phyloP scores from a whole-genome alignment of 2,113 vertebrate genomes.

The Pampusana beccarii region DNA sequence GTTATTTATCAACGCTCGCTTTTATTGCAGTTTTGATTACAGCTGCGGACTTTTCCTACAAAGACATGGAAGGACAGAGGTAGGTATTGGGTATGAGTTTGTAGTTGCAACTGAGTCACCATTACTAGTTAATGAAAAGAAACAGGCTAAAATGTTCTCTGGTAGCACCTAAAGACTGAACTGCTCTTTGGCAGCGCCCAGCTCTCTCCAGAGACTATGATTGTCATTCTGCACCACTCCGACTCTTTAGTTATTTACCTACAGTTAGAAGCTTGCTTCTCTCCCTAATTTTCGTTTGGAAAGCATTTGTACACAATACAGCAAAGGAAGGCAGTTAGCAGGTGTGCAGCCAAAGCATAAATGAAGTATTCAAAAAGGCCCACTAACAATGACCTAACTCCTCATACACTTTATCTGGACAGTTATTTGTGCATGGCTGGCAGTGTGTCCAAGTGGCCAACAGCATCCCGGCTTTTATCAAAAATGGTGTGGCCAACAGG shows the following conservation, averaged over 20 bases:
- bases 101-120: not conserved
- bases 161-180: not conserved
- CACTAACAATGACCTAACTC: not conserved
- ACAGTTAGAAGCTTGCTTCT: not conserved
- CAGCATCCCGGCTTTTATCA: too few relatives aligned
- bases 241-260: not conserved
- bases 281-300: not conserved
- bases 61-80: not conserved
- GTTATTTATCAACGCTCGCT: not conserved
- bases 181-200: not conserved
- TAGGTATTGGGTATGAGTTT: not conserved
- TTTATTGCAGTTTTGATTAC: not conserved
- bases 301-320: not conserved
- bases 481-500: too few relatives aligned
- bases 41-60: not conserved
- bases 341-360: not conserved
- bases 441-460: not conserved
- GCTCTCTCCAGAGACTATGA: not conserved
- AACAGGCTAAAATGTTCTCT: not conserved
- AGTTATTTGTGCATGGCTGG: not conserved
- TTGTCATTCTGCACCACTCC: not conserved
- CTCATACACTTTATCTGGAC: not conserved
- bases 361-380: not conserved
- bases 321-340: not conserved
- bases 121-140: not conserved